Conservation (phyloP, 2,888 invertebrate genomes). For the Chaetogeoica ovagalla region DNA sequence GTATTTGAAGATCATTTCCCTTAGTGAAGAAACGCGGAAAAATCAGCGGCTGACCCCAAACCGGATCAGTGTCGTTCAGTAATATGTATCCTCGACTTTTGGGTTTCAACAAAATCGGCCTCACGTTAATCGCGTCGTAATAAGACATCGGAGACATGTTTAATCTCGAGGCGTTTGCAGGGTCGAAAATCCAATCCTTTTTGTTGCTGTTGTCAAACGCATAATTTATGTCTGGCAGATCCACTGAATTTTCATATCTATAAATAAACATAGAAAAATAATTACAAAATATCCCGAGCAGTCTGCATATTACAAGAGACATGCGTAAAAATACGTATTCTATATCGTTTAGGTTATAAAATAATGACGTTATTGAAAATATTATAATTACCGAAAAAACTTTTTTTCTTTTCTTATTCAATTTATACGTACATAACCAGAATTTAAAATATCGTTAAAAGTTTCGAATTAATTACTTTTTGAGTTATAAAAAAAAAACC, state of each 20-base stretch:
- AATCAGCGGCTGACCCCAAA: constrained; percentile 72
- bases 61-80: constrained; percentile 71
- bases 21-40: constrained; percentile 71
- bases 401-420: too few species aligned
- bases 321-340: too few species aligned
- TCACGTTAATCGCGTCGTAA: constrained; percentile 62
- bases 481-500: too few species aligned
- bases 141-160: constrained; percentile 66
- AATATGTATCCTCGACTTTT: constrained; percentile 68
- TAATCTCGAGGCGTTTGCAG: constrained; percentile 62
- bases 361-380: too few species aligned
- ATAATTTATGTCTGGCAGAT: constrained; percentile 69
- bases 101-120: constrained; percentile 68
- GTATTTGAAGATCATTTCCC: constrained; percentile 59
- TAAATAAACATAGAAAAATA: background rate
- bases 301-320: too few species aligned
- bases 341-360: too few species aligned
- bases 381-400: too few species aligned
- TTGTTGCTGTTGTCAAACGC: constrained; percentile 67
- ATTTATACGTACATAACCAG: too few species aligned
- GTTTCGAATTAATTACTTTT: too few species aligned
- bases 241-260: constrained; percentile 54
- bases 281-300: too few species aligned
- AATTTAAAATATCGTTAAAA: too few species aligned
- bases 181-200: constrained; percentile 66